These are phyloP conservation scores for Dendrophyllia cribrosa DNA, from an alignment of 64 coral and sea anemone species.

Conservation along the genomic window DNA sequence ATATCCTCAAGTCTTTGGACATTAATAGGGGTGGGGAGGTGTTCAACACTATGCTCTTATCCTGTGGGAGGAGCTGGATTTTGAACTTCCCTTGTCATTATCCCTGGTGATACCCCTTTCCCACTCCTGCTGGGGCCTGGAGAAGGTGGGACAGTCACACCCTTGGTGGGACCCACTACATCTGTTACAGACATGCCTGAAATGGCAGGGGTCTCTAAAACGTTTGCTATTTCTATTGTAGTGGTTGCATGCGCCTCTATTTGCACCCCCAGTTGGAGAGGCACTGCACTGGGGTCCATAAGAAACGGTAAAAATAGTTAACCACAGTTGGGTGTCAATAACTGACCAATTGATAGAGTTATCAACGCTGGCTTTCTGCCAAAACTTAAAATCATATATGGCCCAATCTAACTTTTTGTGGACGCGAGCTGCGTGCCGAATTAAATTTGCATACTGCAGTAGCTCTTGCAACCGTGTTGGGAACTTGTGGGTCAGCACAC, in stretches of 20 bases:
- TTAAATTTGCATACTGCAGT: constrained; percentile 38
- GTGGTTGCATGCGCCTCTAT: constrained; percentile 25
- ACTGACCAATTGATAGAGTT: constrained; percentile 5
- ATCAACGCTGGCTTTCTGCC: not conserved
- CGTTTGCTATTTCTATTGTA: constrained; percentile 21
- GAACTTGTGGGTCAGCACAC: constrained; percentile 4
- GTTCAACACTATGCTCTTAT: not conserved
- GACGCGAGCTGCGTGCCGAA: constrained; percentile 35
- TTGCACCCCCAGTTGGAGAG: not conserved
- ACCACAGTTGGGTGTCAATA: constrained; percentile 23
- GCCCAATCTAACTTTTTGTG: constrained; percentile 46
- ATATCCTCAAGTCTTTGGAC: not conserved
- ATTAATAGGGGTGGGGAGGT: constrained; percentile 43
- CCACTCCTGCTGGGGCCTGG: not conserved
- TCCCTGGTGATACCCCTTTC: not conserved
- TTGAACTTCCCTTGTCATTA: not conserved
- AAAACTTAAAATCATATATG: constrained; percentile 51
- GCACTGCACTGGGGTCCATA: constrained; percentile 36
- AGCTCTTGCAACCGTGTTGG: not conserved
- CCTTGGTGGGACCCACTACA: too few species aligned
- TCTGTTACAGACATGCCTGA: not conserved
- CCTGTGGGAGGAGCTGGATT: not conserved
- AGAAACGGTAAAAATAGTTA: constrained; percentile 53
- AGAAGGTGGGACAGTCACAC: not conserved
- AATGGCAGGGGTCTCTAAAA: constrained; percentile 12